Evolutionary conservation across 2,113 vertebrate species (phyloP).

Genomic region (Nothocercus nigrocapillus): DNA sequence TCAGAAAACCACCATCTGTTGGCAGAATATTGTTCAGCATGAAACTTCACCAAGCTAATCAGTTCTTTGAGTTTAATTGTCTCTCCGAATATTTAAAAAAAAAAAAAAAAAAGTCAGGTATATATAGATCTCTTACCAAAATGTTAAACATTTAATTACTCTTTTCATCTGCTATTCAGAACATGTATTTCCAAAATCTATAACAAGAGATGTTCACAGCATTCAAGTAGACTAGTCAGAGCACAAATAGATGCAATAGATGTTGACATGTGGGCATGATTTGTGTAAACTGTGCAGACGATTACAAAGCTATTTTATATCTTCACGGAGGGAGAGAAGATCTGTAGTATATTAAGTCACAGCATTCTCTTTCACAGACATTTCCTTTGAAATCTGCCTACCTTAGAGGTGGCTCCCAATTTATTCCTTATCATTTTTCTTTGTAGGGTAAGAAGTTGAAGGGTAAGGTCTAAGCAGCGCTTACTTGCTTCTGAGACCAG

Average conservation of each 20-base stretch:
- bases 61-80: neutral
- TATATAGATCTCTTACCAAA: neutral
- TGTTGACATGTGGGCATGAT: neutral
- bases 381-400: neutral
- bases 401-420: neutral
- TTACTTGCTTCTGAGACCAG: neutral
- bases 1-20: conserved; percentile 9
- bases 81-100: neutral
- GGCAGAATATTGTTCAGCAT: neutral
- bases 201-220: neutral
- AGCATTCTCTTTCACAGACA: neutral
- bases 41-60: neutral
- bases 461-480: neutral
- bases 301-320: neutral
- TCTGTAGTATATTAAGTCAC: neutral
- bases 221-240: neutral
- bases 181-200: neutral
- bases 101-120: neutral
- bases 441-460: rapidly evolving
- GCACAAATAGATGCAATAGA: neutral
- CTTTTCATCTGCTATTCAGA: neutral
- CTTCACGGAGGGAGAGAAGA: neutral
- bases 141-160: conserved; percentile 7
- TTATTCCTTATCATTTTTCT: neutral
- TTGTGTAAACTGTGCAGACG: neutral